A percentile compares a stretch with the other conserved stretches of the same genome.
phyloP scores from a whole-genome alignment of 2,113 vertebrate species.

The Ranitomeya variabilis region DNA sequence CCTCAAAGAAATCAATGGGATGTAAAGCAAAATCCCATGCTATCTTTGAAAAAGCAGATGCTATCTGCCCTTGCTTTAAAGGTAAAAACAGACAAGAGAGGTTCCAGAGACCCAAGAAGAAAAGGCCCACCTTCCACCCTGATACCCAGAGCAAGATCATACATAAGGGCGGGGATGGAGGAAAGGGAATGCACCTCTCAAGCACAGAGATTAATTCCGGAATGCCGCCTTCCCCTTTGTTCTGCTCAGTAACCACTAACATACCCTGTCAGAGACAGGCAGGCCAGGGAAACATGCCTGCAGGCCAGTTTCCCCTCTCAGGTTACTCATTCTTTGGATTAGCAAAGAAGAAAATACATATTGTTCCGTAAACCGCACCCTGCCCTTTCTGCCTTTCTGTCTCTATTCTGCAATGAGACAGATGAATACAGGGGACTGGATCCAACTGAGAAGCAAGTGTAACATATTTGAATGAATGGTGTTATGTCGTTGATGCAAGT shows the following conservation, averaged over 20 bases:
- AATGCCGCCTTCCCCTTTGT: constrained; percentile 46
- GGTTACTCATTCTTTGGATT: constrained; percentile 53
- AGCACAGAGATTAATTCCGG: constrained; percentile 21
- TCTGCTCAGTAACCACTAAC: constrained; percentile 52
- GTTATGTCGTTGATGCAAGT: neutral
- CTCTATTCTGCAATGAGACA: constrained; percentile 28
- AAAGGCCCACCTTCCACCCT: neutral
- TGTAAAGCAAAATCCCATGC: constrained; percentile 54
- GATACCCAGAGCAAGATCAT: constrained; percentile 13
- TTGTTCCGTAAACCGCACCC: constrained; percentile 56
- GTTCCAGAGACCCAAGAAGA: constrained; percentile 10
- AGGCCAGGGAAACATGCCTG: constrained; percentile 43
- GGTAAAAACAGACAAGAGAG: constrained; percentile 4
- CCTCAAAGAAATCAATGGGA: constrained; percentile 53
- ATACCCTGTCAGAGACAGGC: constrained; percentile 46
- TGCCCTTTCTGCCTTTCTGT: constrained; percentile 11
- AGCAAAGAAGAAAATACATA: constrained; percentile 56
- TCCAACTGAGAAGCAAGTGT: constrained; percentile 20
- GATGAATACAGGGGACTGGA: neutral
- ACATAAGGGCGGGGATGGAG: neutral
- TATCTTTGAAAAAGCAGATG: constrained; percentile 60
- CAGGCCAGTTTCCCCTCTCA: constrained; percentile 46
- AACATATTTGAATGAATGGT: neutral
- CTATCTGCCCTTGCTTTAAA: constrained; percentile 24
- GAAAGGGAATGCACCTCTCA: constrained; percentile 33